Evolutionary conservation across 2,888 invertebrate genomes (phyloP), one percentile per base, ranked within the genome.

Genomic region (Hoplodrina ambigua): DNA sequence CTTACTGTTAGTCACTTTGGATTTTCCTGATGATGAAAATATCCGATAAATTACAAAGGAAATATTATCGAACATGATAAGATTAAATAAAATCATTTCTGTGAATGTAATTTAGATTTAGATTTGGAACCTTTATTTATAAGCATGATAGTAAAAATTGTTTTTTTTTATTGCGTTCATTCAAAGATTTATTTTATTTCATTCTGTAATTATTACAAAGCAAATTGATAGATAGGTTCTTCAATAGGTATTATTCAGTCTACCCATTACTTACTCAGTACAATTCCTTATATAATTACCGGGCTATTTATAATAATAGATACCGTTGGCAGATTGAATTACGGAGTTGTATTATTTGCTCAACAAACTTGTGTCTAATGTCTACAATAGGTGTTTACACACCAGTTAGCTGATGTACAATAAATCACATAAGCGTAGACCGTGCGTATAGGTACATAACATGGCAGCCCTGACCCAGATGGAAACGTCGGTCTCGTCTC

Each of bases 381-480:
- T 56, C 19, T 69, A 52, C 30, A 60, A 41, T 49, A 30, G 15
- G 8, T 61, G 30, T 58, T 64, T 77, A 69, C 60, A n/a, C 37
- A 61, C 13, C 49, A 54, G 52, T 69, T 58, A 75, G 50, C 20
- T 20, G 17, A 33, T 74, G 20, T 64, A 64, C 17, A 75, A 75
- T 75, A 67, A 73, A 80, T 75, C 56, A 69, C 50, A 61, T 54
- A 64, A 69, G 50, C 37, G 63, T 53, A 55, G 52, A 59, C 19
- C 10, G 53, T 59, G 20, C 11, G n/a, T 79, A 46, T 69, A 66
- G 25, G 30, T 70, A 78, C 62, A 63, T 19, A 55, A 60, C 19
- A 67, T 25, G 11, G 58, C 46, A 78, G 75, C 93, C 92, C 86
- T 93, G 92, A 91, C 92, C 91, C 78, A 89, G 81, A 88, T 91